Evolutionary conservation across 1,140 invertebrate genomes (phyloP).

Genomic region (Campoletis sonorensis): DNA sequence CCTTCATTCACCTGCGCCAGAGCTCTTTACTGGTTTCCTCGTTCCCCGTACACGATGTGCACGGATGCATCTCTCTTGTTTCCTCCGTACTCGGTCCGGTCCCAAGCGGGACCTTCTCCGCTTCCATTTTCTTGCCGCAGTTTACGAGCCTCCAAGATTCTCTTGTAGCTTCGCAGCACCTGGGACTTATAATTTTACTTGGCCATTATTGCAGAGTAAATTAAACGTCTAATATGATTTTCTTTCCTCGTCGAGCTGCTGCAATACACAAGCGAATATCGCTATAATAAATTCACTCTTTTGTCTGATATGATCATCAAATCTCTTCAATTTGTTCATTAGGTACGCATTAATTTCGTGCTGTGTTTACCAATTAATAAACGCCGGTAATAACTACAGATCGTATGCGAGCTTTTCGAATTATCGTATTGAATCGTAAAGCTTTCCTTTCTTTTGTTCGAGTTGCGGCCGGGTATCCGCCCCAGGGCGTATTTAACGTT

Average conservation of each 20-base stretch:
- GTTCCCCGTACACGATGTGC: not conserved
- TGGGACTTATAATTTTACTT: constrained; percentile 65
- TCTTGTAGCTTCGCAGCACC: constrained; percentile 58
- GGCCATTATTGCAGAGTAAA: constrained; percentile 67
- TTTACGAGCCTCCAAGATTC: constrained; percentile 69
- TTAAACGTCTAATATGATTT: constrained; percentile 61
- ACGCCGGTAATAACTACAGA: too few relatives aligned
- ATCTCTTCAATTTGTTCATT: too few relatives aligned
- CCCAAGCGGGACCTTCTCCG: not conserved
- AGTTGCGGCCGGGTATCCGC: not conserved
- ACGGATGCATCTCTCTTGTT: not conserved
- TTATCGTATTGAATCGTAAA: constrained; percentile 13
- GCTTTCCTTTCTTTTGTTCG: constrained; percentile 8
- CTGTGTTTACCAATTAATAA: too few relatives aligned
- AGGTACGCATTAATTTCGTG: too few relatives aligned
- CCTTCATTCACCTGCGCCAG: too few relatives aligned
- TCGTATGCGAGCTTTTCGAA: not conserved
- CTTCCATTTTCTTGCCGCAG: constrained; percentile 45
- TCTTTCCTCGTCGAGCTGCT: constrained; percentile 34
- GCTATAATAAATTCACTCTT: not conserved
- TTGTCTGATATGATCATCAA: not conserved
- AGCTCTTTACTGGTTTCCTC: constrained; percentile 2
- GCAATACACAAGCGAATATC: not conserved
- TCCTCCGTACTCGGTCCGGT: not conserved
- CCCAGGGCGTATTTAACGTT: constrained; percentile 9